Evolutionary conservation across 2,797 vertebrate genomes (phyloP), one percentile per base, ranked within the genome.

Genomic region (Cynodonichthys magdalenae): DNA sequence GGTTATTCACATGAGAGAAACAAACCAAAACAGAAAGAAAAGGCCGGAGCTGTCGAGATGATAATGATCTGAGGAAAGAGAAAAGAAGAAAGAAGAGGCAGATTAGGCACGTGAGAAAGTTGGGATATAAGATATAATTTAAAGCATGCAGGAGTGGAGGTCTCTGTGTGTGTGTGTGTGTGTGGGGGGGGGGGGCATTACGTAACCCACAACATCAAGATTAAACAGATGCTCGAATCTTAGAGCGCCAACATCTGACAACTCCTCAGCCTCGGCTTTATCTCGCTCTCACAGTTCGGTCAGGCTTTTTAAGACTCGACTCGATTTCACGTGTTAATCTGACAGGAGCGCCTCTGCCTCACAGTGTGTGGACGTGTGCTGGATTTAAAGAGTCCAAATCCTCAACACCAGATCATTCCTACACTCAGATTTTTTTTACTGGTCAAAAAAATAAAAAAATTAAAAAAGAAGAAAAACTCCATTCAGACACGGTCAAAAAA

Each of bases 1-100:
- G 88, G 90, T 82, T 91, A 91, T 93, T 93, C 92, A 93, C 92
- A 93, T 89, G 92, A 91, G 91, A 92, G 82, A 83, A 76, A 82
- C 83, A 83, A 82, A 24, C 3, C 24, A 24, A 84, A 87, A 81
- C 45, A 83, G 80, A 84, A 87, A 79, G 70, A 75, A 80, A 86
- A 71, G 79, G 91, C 80, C 86, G 84, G 85, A 82, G 80, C 86
- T 82, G 82, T 78, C 78, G 82, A 83, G 81, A 89, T 71, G 82
- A 82, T 64, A 66, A 86, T 82, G 89, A 91, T 89, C 92, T 90
- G 82, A 75, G 62, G 83, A 86, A 66, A 80, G 64, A 85, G 53
- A 67, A 71, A 79, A 77, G 19, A 74, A 71, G 63, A 58, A 66
- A 76, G 44, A 79, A 63, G 70, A 83, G 61, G 66, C 34, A 67